phyloP scores from a whole-genome alignment of 2,888 invertebrate species.

The Mechanitis mazaeus region DNA sequence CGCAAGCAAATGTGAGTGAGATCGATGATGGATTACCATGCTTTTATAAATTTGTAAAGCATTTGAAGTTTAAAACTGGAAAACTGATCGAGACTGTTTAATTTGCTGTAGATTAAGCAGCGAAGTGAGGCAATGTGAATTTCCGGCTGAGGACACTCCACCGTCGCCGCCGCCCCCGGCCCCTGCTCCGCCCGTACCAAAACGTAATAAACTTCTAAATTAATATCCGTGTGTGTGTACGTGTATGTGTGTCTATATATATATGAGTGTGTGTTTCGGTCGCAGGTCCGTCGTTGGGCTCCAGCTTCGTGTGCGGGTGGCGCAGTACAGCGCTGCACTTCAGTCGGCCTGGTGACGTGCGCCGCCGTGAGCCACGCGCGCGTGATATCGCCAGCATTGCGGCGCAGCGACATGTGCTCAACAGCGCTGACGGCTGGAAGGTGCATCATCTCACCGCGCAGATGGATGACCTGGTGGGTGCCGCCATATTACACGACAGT shows the following conservation, averaged over 20 bases:
- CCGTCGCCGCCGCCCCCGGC: conserved; percentile 57
- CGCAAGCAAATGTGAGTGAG: conserved; percentile 89
- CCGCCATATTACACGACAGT: background rate
- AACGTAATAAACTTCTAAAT: conserved; percentile 42
- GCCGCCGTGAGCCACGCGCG: conserved; percentile 90
- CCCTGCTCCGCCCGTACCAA: conserved; percentile 51
- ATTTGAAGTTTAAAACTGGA: no score
- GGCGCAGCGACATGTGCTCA: conserved; percentile 89
- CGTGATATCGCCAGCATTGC: conserved; percentile 88
- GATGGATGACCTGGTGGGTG: conserved; percentile 91
- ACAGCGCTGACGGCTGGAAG: conserved; percentile 96
- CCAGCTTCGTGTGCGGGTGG: conserved; percentile 70
- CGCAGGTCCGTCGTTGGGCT: conserved; percentile 60
- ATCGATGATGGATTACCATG: no score
- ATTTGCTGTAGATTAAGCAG: conserved; percentile 49
- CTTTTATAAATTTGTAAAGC: no score
- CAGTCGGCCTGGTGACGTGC: conserved; percentile 83
- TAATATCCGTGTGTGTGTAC: no score
- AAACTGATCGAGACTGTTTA: background rate
- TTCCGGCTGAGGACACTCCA: conserved; percentile 55
- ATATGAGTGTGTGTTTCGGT: background rate
- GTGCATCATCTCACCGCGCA: conserved; percentile 93
- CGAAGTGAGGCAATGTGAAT: conserved; percentile 66
- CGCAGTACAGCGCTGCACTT: conserved; percentile 71
- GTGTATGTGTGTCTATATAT: no score